Conservation (phyloP, 2,113 vertebrate species). For the Xenus cinereus region DNA sequence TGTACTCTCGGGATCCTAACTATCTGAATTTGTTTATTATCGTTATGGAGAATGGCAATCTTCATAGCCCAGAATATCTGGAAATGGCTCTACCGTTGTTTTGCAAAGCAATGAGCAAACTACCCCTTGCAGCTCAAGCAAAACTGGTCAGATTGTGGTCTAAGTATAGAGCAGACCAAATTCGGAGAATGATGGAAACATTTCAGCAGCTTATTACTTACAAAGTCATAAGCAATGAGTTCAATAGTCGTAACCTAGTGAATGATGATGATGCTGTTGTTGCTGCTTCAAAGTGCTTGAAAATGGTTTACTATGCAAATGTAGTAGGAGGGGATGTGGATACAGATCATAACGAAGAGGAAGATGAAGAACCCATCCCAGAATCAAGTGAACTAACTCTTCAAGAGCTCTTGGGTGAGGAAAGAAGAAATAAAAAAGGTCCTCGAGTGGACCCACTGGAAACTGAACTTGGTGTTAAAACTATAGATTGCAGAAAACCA, state of each 20-base stretch:
- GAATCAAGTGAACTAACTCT: constrained; percentile 91
- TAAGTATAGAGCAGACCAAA: constrained; percentile 82
- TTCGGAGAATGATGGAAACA: constrained; percentile 94
- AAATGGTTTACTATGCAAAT: constrained; percentile 97
- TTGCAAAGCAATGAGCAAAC: constrained; percentile 97
- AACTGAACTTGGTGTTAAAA: constrained; percentile 90
- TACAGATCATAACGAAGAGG: constrained; percentile 90
- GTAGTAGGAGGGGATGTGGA: constrained; percentile 92
- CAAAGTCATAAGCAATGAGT: constrained; percentile 96
- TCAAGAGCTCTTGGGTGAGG: constrained; percentile 95
- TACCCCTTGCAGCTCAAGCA: constrained; percentile 89
- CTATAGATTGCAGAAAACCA: constrained; percentile 88
- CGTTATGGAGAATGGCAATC: constrained; percentile 96
- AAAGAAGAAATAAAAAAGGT: constrained; percentile 91
- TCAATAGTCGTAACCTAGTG: constrained; percentile 88
- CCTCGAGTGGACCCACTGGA: constrained; percentile 91
- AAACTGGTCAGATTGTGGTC: constrained; percentile 91
- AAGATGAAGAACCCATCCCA: constrained; percentile 88
- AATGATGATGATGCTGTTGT: constrained; percentile 96
- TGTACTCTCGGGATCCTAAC: constrained; percentile 90
- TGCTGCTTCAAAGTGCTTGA: constrained; percentile 94
- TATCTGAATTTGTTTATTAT: constrained; percentile 97
- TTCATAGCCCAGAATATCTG: constrained; percentile 97
- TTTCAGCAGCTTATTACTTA: constrained; percentile 99
- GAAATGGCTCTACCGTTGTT: constrained; percentile 93